Evolutionary conservation across 1,140 invertebrate genomes (phyloP).

Genomic region (Platyura marginata): DNA sequence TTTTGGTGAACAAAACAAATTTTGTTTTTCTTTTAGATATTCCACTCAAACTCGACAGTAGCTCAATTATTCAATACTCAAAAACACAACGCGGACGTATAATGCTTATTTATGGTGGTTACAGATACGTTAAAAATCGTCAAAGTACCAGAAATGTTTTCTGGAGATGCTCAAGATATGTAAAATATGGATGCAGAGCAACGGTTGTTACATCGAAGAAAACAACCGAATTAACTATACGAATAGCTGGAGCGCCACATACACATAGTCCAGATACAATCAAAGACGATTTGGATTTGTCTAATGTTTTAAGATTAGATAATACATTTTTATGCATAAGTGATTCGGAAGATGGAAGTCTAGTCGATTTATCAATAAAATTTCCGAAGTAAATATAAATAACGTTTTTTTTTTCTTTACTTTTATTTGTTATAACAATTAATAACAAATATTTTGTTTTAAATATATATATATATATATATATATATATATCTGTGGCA

Average conservation of each 20-base stretch:
- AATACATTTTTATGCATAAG: too few relatives aligned
- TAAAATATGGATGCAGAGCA: conserved; percentile 19
- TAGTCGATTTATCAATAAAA: too few relatives aligned
- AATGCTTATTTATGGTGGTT: conserved; percentile 22
- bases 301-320: too few relatives aligned
- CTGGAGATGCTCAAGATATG: conserved; percentile 22
- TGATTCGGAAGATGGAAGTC: too few relatives aligned
- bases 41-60: neutral
- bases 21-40: neutral
- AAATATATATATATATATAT: too few relatives aligned
- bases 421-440: too few relatives aligned
- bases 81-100: conserved; percentile 21
- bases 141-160: conserved; percentile 23
- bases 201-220: conserved; percentile 21
- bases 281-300: neutral
- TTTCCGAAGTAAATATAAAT: too few relatives aligned
- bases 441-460: too few relatives aligned
- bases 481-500: too few relatives aligned
- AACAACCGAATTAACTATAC: conserved; percentile 11
- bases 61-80: conserved; percentile 6
- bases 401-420: neutral
- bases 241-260: conserved; percentile 17
- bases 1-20: neutral
- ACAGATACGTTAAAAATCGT: conserved; percentile 20
- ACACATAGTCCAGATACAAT: conserved; percentile 14